Percentiles rank a stretch among this genome's conserved stretches.
These are phyloP conservation scores for Psilopsiagon aymara DNA, from an alignment of 2,113 vertebrate species.

Conservation along the genomic window DNA sequence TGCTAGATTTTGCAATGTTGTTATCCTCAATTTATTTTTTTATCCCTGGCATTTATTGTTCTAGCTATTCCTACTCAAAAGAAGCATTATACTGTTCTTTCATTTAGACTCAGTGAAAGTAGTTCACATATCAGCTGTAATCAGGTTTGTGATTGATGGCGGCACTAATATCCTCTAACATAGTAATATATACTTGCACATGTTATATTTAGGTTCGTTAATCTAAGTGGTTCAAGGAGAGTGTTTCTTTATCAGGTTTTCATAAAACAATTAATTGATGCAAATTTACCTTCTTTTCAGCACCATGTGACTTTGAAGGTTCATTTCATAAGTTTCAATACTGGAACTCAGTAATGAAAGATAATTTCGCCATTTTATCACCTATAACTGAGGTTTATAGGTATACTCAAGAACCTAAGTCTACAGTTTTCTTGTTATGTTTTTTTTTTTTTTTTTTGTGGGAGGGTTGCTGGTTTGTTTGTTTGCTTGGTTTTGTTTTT, in stretches of 20 bases:
- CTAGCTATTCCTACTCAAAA: not conserved
- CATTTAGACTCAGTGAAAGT: not conserved
- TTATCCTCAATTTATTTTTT: not conserved
- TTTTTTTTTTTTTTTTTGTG: not conserved
- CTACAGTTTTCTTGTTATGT: not conserved
- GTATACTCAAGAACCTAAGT: not conserved
- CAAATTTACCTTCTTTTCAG: constrained; percentile 52
- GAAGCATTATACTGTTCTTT: not conserved
- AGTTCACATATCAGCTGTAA: not conserved
- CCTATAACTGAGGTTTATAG: not conserved
- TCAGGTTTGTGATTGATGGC: not conserved
- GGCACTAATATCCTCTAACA: not conserved
- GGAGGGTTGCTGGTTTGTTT: not conserved
- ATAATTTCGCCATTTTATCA: constrained; percentile 6
- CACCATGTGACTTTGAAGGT: constrained; percentile 31
- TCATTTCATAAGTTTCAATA: not conserved
- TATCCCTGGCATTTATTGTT: not conserved
- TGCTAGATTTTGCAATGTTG: not conserved
- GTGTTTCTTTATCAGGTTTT: constrained; percentile 45
- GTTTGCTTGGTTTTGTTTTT: not conserved
- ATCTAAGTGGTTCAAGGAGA: constrained; percentile 63
- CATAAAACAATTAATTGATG: constrained; percentile 52
- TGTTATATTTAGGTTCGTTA: constrained; percentile 39
- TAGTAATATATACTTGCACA: not conserved
- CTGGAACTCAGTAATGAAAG: constrained; percentile 6